These are phyloP conservation scores for Phacellophora camtschatica DNA, from an alignment of 30 jellyfish, hydroid and myxozoan genomes.

Conservation along the genomic window DNA sequence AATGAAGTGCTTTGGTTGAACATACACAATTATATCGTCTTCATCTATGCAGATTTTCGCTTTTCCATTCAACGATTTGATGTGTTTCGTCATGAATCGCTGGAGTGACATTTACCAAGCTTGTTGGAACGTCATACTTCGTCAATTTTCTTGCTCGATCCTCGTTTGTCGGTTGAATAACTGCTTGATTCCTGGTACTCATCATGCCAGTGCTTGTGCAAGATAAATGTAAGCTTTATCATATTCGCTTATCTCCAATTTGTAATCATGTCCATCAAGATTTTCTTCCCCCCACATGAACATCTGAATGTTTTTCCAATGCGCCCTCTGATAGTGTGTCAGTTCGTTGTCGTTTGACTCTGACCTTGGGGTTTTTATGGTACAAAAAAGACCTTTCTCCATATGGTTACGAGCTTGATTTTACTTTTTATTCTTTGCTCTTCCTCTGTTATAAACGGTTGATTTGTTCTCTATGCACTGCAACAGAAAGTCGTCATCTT, in stretches of 20 bases:
- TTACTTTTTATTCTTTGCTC: conserved; percentile 1
- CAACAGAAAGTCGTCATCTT: neutral
- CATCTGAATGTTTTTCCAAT: neutral
- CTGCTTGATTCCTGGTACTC: conserved; percentile 1
- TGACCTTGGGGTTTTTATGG: neutral
- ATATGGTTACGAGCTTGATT: neutral
- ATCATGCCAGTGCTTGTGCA: conserved; percentile 17
- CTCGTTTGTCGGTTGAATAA: conserved; percentile 1
- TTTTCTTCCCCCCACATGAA: conserved; percentile 21
- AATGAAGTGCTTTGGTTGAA: conserved; percentile 20
- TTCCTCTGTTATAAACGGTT: conserved; percentile 29
- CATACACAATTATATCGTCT: conserved; percentile 14
- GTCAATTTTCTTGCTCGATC: neutral
- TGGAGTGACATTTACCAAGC: conserved; percentile 34
- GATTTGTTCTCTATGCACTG: conserved; percentile 12
- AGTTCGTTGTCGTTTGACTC: conserved; percentile 12
- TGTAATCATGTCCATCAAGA: neutral
- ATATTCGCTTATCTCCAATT: neutral
- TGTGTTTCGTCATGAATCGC: neutral
- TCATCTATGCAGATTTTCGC: conserved; percentile 11
- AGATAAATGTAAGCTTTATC: conserved; percentile 27
- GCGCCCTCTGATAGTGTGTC: neutral
- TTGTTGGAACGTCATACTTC: conserved; percentile 24
- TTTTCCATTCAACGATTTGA: conserved; percentile 9
- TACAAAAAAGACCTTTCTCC: conserved; percentile 1